These are phyloP conservation scores for Himalopsyche kuldschensis DNA, from an alignment of 2,888 invertebrate species.

Conservation along the genomic window DNA sequence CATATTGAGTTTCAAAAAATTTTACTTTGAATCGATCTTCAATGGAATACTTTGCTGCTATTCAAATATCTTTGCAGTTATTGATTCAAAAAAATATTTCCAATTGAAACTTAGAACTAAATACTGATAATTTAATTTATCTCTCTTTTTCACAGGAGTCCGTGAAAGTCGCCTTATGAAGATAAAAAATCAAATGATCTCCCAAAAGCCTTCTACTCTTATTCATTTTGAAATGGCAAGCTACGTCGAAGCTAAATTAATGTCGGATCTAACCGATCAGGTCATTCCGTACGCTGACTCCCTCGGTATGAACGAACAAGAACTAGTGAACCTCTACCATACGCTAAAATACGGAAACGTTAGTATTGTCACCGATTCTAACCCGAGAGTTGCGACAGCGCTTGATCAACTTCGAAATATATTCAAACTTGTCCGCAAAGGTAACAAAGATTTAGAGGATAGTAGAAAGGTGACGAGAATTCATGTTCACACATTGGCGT, in stretches of 20 bases:
- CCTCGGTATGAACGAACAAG: conserved; percentile 88
- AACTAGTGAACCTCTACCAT: conserved; percentile 74
- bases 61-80: background rate
- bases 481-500: conserved; percentile 86
- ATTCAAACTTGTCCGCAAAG: conserved; percentile 58
- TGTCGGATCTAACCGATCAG: conserved; percentile 66
- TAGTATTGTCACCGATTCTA: conserved; percentile 74
- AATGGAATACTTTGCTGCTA: too few relatives aligned
- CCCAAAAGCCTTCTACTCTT: conserved; percentile 61
- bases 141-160: conserved; percentile 56
- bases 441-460: conserved; percentile 50
- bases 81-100: background rate
- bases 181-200: conserved; percentile 68
- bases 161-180: conserved; percentile 65
- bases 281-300: conserved; percentile 78
- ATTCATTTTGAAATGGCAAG: conserved; percentile 89
- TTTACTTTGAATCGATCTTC: too few relatives aligned
- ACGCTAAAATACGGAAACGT: conserved; percentile 71
- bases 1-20: too few relatives aligned
- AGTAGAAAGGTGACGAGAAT: conserved; percentile 69
- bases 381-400: conserved; percentile 77
- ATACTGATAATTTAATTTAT: background rate
- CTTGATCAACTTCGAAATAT: conserved; percentile 80
- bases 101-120: background rate
- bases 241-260: conserved; percentile 71